Percentiles rank a stretch among this genome's conserved stretches.
These are phyloP conservation scores for Nematopogon swammerdamellus DNA, from an alignment of 2,888 invertebrate genomes.

Conservation along the genomic window DNA sequence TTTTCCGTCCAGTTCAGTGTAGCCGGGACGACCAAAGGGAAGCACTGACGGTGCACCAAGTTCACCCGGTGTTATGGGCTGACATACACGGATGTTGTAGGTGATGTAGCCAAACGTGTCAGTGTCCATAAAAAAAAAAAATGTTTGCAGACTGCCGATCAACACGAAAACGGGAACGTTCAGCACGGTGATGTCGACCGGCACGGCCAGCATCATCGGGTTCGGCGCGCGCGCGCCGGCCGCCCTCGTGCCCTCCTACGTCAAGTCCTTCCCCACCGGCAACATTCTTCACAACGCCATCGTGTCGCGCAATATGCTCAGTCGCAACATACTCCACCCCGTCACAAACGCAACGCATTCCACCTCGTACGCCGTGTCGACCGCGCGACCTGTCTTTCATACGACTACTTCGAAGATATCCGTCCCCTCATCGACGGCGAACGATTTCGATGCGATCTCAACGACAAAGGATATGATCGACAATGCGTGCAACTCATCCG, in stretches of 20 bases:
- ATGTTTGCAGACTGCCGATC: slow-evolving; percentile 32
- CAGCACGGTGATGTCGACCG: slow-evolving; percentile 49
- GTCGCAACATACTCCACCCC: slow-evolving; percentile 23
- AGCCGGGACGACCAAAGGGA: too few species aligned
- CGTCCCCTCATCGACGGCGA: slow-evolving; percentile 25
- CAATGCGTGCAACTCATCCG: slow-evolving; percentile 48
- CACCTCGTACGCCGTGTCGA: slow-evolving; percentile 36
- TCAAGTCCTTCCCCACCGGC: slow-evolving; percentile 48
- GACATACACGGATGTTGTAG: too few species aligned
- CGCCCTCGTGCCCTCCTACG: slow-evolving; percentile 25
- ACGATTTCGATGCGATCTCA: slow-evolving; percentile 40
- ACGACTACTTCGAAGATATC: slow-evolving; percentile 36
- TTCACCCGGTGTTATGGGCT: too few species aligned
- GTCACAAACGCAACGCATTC: slow-evolving; percentile 24
- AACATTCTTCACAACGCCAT: slow-evolving; percentile 51
- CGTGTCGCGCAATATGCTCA: slow-evolving; percentile 44
- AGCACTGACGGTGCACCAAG: too few species aligned
- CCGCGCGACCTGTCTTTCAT: slow-evolving; percentile 31
- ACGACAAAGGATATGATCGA: slow-evolving; percentile 52
- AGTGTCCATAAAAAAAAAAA: too few species aligned
- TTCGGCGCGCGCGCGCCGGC: slow-evolving; percentile 41
- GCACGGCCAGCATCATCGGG: slow-evolving; percentile 46
- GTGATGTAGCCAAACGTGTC: too few species aligned
- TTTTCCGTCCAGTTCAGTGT: too few species aligned
- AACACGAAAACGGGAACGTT: slow-evolving; percentile 41